Base-by-base conservation (phyloP, 2,888 invertebrate species). In the Deilephila porcellus region DNA sequence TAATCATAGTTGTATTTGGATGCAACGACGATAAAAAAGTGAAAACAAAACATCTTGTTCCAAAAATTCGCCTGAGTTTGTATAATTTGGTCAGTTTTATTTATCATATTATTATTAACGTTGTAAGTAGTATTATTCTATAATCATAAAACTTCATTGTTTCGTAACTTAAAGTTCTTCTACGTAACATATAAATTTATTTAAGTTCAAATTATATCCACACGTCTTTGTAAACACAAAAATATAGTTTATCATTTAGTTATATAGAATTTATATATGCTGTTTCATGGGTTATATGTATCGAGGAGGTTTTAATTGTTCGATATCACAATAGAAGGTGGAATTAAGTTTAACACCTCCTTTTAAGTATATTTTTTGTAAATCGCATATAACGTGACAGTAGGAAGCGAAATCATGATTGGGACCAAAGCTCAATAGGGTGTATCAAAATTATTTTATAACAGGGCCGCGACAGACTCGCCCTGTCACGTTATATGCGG, bases 391-490 rank as follows among this genome's bases (percentile, higher is more conserved):
- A 76, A 77, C 77, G 78, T 73, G 78, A 79, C 67, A 52, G 45
- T 78, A 73, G 67, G 52, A 70, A 75, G 73, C 75, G 70, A 77
- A 79, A 76, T 74, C 73, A 80, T 76, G 78, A 81, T 87, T 85
- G 89, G 89, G 89, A 89, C 89, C 89, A 89, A 88, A 82, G 74
- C 71, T 75, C 73, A 72, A 76, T 74, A 76, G 71, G 74, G 53
- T 37, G 73, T 79, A 83, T 79, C 81, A 78, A 85, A 82, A 76
- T 73, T 76, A 76, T 77, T 76, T 76, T 75, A 14, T 62, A 71
- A 75, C 71, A 52, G 63, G 32, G 67, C 59, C 70, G 73, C 20
- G 64, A 45, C 14, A 53, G 60, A 45, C 29, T 29, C 71, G 72
- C 34, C 32, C 59, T 14, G n/a, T 56, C 67, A 60, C 25, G 25